These are phyloP conservation scores for Eudasyphora cyanicolor DNA, from an alignment of 2,888 invertebrate species.

Conservation along the genomic window DNA sequence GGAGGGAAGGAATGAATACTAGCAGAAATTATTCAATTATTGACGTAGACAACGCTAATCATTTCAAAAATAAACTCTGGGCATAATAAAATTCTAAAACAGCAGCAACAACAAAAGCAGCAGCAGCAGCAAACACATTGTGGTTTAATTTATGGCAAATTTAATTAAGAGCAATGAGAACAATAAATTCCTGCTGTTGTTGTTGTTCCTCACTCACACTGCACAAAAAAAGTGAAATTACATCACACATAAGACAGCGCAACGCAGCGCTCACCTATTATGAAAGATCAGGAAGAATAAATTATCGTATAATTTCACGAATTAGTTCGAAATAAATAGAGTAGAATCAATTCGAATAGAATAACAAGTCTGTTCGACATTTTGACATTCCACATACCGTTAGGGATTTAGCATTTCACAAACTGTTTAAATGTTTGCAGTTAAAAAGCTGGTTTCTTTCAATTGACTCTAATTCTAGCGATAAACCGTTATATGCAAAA, in stretches of 20 bases:
- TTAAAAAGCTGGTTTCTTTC: no score
- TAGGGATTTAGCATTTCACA: no score
- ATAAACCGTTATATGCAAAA: no score
- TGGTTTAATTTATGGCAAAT: constrained; percentile 1
- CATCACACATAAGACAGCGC: not conserved
- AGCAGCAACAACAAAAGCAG: not conserved
- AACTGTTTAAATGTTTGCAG: no score
- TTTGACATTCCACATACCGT: no score
- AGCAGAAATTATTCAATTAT: constrained; percentile 2
- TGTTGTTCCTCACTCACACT: not conserved
- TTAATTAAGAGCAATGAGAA: constrained; percentile 7
- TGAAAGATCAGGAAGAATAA: constrained; percentile 54
- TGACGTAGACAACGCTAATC: not conserved
- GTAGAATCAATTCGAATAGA: no score
- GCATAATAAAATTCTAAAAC: not conserved
- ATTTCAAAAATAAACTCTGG: no score
- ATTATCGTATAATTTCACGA: constrained; percentile 19
- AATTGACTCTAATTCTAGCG: no score
- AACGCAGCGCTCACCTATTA: not conserved
- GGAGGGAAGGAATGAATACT: not conserved
- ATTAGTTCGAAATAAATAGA: constrained; percentile 1
- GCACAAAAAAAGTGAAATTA: constrained; percentile 7
- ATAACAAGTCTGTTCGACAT: no score
- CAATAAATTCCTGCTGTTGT: not conserved
- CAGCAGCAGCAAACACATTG: not conserved